These are phyloP conservation scores for Drosophila ironensis DNA, from an alignment of 1,140 invertebrate species.

Conservation along the genomic window DNA sequence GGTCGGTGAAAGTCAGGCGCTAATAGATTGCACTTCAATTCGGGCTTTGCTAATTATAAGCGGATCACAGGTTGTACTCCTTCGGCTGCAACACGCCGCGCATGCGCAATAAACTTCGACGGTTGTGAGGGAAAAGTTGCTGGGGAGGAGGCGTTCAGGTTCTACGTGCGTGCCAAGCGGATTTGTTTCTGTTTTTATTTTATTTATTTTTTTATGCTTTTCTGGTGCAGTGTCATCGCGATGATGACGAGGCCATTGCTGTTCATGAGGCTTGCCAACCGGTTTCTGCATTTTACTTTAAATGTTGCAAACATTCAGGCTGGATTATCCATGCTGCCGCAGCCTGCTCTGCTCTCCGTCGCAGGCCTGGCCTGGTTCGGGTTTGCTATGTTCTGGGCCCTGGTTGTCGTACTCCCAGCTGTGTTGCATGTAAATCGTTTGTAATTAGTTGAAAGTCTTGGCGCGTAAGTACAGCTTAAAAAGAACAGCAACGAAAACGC, in stretches of 20 bases:
- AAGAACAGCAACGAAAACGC: not conserved
- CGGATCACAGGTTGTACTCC: conserved; percentile 32
- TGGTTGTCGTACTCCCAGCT: conserved; percentile 32
- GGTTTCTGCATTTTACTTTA: conserved; percentile 69
- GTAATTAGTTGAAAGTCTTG: conserved; percentile 77
- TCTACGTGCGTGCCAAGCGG: conserved; percentile 78
- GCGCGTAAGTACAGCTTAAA: conserved; percentile 52
- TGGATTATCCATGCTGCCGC: conserved; percentile 62
- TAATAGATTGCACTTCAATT: conserved; percentile 53
- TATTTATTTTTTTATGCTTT: conserved; percentile 1
- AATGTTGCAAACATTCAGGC: conserved; percentile 73
- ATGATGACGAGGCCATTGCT: conserved; percentile 15
- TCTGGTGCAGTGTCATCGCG: conserved; percentile 49
- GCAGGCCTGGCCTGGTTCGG: conserved; percentile 54
- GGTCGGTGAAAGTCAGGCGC: conserved; percentile 59
- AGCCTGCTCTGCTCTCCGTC: not conserved
- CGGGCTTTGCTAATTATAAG: conserved; percentile 69
- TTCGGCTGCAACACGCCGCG: conserved; percentile 47
- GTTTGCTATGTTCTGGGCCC: conserved; percentile 53
- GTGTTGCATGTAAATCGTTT: conserved; percentile 76
- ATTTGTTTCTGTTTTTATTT: conserved; percentile 60
- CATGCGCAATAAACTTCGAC: conserved; percentile 67
- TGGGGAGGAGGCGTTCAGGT: too few species aligned
- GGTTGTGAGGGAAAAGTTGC: conserved; percentile 14
- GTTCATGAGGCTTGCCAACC: conserved; percentile 48